phyloP scores from a whole-genome alignment of 2,113 vertebrate genomes.

The Rana temporaria region DNA sequence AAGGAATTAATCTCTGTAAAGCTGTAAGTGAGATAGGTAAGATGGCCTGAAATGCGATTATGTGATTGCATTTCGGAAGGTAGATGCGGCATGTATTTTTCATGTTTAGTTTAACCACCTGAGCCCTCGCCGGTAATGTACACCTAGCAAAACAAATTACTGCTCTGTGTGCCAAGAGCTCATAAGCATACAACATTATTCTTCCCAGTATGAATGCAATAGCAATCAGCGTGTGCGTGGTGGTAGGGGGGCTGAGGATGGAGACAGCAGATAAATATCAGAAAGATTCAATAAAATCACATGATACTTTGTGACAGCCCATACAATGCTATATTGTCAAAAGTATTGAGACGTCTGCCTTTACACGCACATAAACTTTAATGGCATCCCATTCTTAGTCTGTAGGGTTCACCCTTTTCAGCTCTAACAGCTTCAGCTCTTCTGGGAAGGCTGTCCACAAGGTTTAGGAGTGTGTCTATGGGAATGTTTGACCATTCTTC shows the following conservation, averaged over 20 bases:
- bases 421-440: no score
- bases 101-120: slow-evolving; percentile 97
- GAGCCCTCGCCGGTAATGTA: slow-evolving; percentile 85
- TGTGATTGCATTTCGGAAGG: slow-evolving; percentile 79
- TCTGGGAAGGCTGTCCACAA: no score
- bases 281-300: background rate
- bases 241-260: background rate
- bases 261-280: background rate
- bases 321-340: no score
- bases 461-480: no score
- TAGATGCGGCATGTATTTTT: slow-evolving; percentile 84
- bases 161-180: background rate
- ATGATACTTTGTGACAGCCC: background rate
- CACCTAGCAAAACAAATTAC: slow-evolving; percentile 69
- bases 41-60: slow-evolving; percentile 91
- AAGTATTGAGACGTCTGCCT: no score
- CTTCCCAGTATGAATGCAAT: slow-evolving; percentile 9
- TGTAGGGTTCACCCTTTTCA: no score
- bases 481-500: no score
- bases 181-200: slow-evolving; percentile 15
- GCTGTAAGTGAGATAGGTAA: slow-evolving; percentile 88
- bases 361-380: no score
- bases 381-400: no score
- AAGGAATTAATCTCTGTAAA: slow-evolving; percentile 99
- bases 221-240: background rate